A percentile compares a stretch with the other conserved stretches of the same genome.
phyloP scores from a whole-genome alignment of 2,113 vertebrate species.

The Seriola rivoliana region DNA sequence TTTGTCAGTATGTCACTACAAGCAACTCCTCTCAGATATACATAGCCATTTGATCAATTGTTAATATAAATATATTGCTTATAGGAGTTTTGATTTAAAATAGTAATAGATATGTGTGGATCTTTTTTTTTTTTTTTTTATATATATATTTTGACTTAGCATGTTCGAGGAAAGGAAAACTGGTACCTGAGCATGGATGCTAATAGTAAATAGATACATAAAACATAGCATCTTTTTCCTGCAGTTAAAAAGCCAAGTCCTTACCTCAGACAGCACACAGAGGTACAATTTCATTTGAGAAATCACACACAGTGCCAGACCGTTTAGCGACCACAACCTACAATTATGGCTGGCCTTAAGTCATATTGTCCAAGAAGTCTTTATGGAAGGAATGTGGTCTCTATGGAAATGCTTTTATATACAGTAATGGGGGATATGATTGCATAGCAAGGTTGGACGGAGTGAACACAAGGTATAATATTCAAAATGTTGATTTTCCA shows the following conservation, averaged over 20 bases:
- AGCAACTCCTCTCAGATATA: not conserved
- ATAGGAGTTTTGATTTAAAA: not conserved
- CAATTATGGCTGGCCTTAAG: slow-evolving; percentile 72
- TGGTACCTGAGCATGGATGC: not conserved
- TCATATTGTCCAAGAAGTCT: slow-evolving; percentile 65
- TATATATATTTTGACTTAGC: no score
- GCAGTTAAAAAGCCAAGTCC: slow-evolving; percentile 37
- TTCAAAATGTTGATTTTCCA: not conserved
- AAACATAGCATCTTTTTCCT: slow-evolving; percentile 36
- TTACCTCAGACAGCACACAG: slow-evolving; percentile 60
- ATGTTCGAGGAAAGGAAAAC: slow-evolving; percentile 1
- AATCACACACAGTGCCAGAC: slow-evolving; percentile 50
- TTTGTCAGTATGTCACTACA: not conserved
- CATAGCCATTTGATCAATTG: not conserved
- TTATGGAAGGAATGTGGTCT: slow-evolving; percentile 69
- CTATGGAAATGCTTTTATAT: slow-evolving; percentile 69
- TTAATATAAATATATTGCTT: not conserved
- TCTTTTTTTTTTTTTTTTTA: not conserved
- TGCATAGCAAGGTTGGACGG: slow-evolving; percentile 1
- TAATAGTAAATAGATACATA: not conserved
- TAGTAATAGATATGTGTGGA: not conserved
- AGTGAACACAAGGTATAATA: not conserved
- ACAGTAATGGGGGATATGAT: slow-evolving; percentile 25
- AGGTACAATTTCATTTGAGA: slow-evolving; percentile 64
- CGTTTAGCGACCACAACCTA: slow-evolving; percentile 68